Base-by-base conservation (phyloP, 1,140 invertebrate genomes). In the Drosophila neocordata region DNA sequence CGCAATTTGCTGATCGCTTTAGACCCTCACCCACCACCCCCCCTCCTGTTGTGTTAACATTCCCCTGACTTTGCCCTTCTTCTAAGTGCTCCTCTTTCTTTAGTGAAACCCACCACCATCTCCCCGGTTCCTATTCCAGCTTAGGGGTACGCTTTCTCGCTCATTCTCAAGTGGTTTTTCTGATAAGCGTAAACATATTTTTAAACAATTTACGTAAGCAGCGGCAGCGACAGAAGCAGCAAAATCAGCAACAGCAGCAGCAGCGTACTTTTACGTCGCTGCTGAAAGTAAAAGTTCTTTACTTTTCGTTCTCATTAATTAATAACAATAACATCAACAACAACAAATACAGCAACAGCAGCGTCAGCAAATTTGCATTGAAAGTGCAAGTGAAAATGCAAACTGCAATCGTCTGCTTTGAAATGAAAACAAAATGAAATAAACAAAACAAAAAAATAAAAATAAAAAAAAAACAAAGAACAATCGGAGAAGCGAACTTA, bases 131-230 rank as follows among this genome's bases (percentile, higher is more conserved):
- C 38, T 15, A 15, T 44, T 51, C 41, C 24, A 15, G 34, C 37
- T 69, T 44, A 18, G n/a, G 24, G 18, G 15, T 48, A 20, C 51
- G 9, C 44, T 53, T 31, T 11, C 53, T 41, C n/a, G 12, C 24
- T 55, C 7, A 34, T 41, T 68, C 44, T 72, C 73, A 59, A 75
- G 73, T 63, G 73, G 58, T 75, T 65, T 58, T 63, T 37, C 78
- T 82, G 82, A 87, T 87, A 87, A 87, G 83, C 82, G 63, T 53
- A 58, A 9, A 79, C 20, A 70, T 62, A 73, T 69, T 69, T 68
- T 74, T 70, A 68, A 85, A 85, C 82, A 85, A 85, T 87, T 85
- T 75, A 85, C 82, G 82, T 85, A 85, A 85, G 81, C 81, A 53
- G 63, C 53, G 38, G 18, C 63, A 34, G 63, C 53, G 38, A 15